A percentile compares a stretch with the other conserved stretches of the same genome.
phyloP scores from a whole-genome alignment of 2,888 invertebrate species.

The Pandemis cinnamomeana region DNA sequence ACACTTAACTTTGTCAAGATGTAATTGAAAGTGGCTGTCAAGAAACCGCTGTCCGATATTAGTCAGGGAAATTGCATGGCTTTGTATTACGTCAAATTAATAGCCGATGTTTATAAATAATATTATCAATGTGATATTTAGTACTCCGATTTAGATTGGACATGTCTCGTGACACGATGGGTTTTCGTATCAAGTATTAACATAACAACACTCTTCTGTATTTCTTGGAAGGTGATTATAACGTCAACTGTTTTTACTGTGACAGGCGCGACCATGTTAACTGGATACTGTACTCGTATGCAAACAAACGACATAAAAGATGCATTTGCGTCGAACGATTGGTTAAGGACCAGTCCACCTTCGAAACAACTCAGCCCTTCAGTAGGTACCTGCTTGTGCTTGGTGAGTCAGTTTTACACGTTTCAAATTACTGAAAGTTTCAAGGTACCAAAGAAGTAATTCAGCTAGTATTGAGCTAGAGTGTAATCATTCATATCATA shows the following conservation, averaged over 20 bases:
- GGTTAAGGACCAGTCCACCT: background rate
- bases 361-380: no score
- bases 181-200: conserved; percentile 34
- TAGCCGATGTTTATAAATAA: conserved; percentile 64
- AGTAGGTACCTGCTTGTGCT: no score
- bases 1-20: conserved; percentile 51
- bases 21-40: conserved; percentile 72
- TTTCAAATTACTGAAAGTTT: no score
- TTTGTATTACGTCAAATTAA: conserved; percentile 69
- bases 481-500: no score
- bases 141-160: conserved; percentile 48
- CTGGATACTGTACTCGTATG: background rate
- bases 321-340: no score
- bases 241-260: background rate
- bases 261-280: background rate
- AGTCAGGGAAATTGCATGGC: conserved; percentile 67
- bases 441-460: no score
- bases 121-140: conserved; percentile 52
- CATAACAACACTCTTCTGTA: background rate
- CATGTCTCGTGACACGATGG: conserved; percentile 45
- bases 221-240: conserved; percentile 7
- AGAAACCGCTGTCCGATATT: conserved; percentile 69
- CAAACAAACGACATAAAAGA: no score
- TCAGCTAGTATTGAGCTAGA: no score
- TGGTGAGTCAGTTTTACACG: no score